Conservation (phyloP, 2,113 vertebrate genomes). For the Hippoglossus stenolepis region DNA sequence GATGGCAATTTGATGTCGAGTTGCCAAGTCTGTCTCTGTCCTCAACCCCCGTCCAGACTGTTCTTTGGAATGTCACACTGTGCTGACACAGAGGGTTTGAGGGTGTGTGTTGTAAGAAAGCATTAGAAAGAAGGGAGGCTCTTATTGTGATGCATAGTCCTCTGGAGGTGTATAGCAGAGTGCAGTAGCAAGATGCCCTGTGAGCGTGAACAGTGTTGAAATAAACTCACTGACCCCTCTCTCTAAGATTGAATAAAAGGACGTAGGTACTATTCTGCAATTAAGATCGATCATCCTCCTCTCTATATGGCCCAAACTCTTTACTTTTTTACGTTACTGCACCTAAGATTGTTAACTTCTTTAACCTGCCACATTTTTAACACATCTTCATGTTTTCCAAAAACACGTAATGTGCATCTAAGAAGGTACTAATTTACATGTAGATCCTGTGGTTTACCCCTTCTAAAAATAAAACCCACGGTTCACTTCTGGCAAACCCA, state of each 20-base stretch:
- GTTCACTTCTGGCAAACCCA: slow-evolving; percentile 4
- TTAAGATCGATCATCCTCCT: slow-evolving; percentile 1
- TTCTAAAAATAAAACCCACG: slow-evolving; percentile 5
- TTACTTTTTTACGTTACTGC: too few relatives aligned
- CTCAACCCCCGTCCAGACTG: slow-evolving; percentile 48
- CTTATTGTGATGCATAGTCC: background rate
- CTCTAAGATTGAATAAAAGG: background rate
- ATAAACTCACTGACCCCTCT: background rate
- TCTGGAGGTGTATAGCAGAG: background rate
- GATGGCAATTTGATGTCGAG: slow-evolving; percentile 51
- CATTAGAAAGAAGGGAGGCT: slow-evolving; percentile 2
- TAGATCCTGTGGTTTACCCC: background rate
- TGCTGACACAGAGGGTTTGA: slow-evolving; percentile 43
- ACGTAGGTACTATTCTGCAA: background rate
- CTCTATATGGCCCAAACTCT: background rate
- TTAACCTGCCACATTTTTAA: background rate
- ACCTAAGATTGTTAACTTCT: background rate
- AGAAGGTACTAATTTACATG: background rate
- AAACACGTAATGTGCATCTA: background rate
- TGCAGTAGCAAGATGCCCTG: background rate
- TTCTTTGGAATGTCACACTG: slow-evolving; percentile 69
- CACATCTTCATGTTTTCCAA: background rate
- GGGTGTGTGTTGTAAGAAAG: slow-evolving; percentile 27
- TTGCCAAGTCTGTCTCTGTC: slow-evolving; percentile 56
- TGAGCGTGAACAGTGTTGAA: background rate